These are phyloP conservation scores for Sturmia bella DNA, from an alignment of 2,888 invertebrate genomes.

Conservation along the genomic window DNA sequence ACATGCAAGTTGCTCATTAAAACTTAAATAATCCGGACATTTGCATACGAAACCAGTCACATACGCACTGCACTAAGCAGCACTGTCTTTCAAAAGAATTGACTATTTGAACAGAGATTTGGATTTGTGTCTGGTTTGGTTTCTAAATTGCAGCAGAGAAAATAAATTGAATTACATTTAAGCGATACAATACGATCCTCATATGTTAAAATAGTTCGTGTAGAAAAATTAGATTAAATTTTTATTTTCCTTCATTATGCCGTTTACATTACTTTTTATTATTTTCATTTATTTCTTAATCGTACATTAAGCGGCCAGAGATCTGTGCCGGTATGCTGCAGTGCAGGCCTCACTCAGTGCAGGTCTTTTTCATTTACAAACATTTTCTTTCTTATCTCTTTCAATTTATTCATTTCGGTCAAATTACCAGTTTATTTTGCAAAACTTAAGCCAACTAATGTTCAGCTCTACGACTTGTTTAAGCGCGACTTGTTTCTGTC, in stretches of 20 bases:
- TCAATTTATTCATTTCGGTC: conserved; percentile 7
- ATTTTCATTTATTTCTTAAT: conserved; percentile 29
- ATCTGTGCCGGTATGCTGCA: conserved; percentile 33
- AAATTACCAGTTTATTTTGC: conserved; percentile 38
- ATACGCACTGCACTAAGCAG: neutral
- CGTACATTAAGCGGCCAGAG: conserved; percentile 31
- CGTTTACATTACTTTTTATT: conserved; percentile 16
- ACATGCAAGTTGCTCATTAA: conserved; percentile 60
- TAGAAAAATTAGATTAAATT: conserved; percentile 44
- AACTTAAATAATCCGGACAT: conserved; percentile 45
- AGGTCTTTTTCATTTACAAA: neutral
- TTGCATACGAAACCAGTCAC: conserved; percentile 2
- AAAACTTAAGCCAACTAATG: conserved; percentile 29
- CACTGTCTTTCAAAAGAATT: conserved; percentile 4
- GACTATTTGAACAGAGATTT: conserved; percentile 20
- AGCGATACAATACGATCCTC: conserved; percentile 25
- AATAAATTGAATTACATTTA: conserved; percentile 14
- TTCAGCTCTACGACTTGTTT: conserved; percentile 49
- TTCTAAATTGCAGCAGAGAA: conserved; percentile 16
- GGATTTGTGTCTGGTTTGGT: conserved; percentile 37
- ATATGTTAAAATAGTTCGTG: neutral
- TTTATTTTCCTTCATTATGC: conserved; percentile 38
- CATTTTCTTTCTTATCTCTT: neutral
- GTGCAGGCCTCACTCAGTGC: neutral
- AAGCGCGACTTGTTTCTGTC: conserved; percentile 41